phyloP scores from a whole-genome alignment of 2,113 vertebrate species.

The rabbit (Oryctolagus cuniculus) region mOryCun1.1 NC_091434.1:53024001-53024500 shows the following conservation, averaged over 20 bases:
- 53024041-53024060: background rate
- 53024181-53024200: background rate
- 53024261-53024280: background rate
- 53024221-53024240: fast-evolving
- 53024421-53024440: background rate
- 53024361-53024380: background rate
- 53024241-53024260: background rate
- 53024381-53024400: background rate
- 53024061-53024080: background rate
- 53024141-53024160: background rate
- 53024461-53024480: background rate
- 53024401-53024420: background rate
- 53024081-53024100: background rate
- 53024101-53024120: background rate
- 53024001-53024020: background rate
- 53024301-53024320: background rate
- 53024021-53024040: background rate
- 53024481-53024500: background rate
- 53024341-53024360: background rate
- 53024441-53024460: background rate
- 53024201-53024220: background rate
- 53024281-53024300: background rate
- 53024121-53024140: background rate
- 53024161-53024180: background rate
- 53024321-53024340: background rate